Conservation (phyloP, 1,140 invertebrate genomes). For the Lasioglossum albipes region DNA sequence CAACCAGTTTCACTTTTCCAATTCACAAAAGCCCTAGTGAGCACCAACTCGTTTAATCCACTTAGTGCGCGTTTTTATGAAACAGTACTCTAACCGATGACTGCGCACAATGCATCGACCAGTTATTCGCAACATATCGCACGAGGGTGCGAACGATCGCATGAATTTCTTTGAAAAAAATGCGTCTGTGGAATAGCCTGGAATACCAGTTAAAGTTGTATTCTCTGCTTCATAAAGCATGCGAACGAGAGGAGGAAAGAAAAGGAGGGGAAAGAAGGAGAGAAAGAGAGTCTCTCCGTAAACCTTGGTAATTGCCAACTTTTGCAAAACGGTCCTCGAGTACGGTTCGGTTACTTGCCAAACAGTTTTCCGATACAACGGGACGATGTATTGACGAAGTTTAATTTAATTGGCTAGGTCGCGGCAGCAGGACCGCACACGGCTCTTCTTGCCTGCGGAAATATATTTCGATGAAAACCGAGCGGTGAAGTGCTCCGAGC, state of each 20-base stretch:
- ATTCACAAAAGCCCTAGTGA: background rate
- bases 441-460: background rate
- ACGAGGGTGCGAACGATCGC: background rate
- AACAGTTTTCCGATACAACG: constrained; percentile 41
- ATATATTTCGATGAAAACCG: background rate
- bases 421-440: background rate
- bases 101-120: background rate
- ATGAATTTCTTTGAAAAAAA: background rate
- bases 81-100: background rate
- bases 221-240: constrained; percentile 8
- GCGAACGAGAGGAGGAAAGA: background rate
- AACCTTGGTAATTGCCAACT: constrained; percentile 28
- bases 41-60: background rate
- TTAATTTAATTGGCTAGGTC: constrained; percentile 33
- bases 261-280: no score
- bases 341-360: constrained; percentile 40
- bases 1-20: background rate
- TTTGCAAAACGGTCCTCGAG: constrained; percentile 25
- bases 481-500: no score
- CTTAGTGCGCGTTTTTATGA: background rate
- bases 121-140: background rate
- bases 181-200: background rate
- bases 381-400: constrained; percentile 3
- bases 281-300: background rate
- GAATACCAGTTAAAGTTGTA: constrained; percentile 1